Conservation (phyloP, 2,113 vertebrate species). For the Platanista minor region DNA sequence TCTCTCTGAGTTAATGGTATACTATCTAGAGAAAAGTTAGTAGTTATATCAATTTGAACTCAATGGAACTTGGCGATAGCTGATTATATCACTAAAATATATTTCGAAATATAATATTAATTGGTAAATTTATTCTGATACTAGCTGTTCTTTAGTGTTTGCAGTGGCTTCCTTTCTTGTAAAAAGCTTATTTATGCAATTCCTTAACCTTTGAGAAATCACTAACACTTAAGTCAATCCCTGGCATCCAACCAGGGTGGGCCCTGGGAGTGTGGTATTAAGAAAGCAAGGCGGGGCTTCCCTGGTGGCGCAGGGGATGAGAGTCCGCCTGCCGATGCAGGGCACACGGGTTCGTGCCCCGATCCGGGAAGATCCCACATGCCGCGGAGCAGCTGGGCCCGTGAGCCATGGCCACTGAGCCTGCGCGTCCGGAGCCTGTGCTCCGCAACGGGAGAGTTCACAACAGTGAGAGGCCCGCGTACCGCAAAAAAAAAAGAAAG, state of each 20-base stretch:
- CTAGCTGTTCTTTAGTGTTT: background rate
- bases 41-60: background rate
- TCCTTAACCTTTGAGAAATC: constrained; percentile 26
- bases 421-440: too few relatives aligned
- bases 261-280: constrained; percentile 15
- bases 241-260: background rate
- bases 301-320: too few relatives aligned
- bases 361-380: too few relatives aligned
- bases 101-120: background rate
- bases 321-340: too few relatives aligned
- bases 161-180: background rate
- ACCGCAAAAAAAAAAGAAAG: too few relatives aligned
- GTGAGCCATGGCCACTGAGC: too few relatives aligned
- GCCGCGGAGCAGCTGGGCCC: too few relatives aligned
- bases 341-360: too few relatives aligned
- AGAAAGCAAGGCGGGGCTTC: background rate
- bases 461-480: too few relatives aligned
- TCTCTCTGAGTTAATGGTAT: background rate
- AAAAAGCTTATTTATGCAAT: constrained; percentile 33
- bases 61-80: background rate
- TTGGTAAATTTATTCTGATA: background rate
- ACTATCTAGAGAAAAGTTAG: background rate
- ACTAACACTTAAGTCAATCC: constrained; percentile 14
- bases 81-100: background rate
- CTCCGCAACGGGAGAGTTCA: too few relatives aligned